Base-by-base conservation (phyloP, 2,797 vertebrate species). In the Ciconia nigra region DNA sequence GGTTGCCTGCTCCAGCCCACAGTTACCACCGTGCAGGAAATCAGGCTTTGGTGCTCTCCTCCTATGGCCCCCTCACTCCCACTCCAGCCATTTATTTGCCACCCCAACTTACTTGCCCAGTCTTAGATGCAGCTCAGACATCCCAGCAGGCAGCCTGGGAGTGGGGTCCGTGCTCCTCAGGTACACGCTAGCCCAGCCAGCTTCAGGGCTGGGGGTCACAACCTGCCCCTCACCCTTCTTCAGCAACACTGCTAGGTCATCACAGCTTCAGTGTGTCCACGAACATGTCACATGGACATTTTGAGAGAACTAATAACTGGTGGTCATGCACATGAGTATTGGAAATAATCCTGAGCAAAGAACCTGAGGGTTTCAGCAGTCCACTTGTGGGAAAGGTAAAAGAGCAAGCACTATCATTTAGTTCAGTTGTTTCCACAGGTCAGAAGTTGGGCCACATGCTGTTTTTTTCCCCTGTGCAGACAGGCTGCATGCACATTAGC, bases 131-230 rank as follows among this genome's bases (percentile, higher is more conserved):
- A n/a, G 33, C 33, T 49, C 42, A 62, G 54, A 47, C 15, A 54
- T 35, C 25, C 39, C 59, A 11, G 41, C 1, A 2, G 49, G 29
- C 62, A 57, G 70, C 37, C 49, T 44, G 42, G 57, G 29, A 51
- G 25, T 12, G 20, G 49, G 33, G 17, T 46, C n/a, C 37, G 37
- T 46, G 63, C 15, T 31, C 44, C 82, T 57, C 28, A 15, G 55
- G 55, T 39, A 49, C 31, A 25, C 0, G 0, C 15, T 49, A 25
- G 10, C 20, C 49, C 24, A 29, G 39, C 5, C 4, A 7, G 28
- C 57, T 70, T 51, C 0, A 0, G 62, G 62, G 10, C 42, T 80
- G 9, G n/a, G 18, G 13, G 8, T n/a, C 41, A 42, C 52, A 66
- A 46, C 44, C 25, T 47, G 35, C 19, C 21, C 25, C 24, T 76